Base-by-base conservation (phyloP, 1,140 invertebrate species). In the Nylanderia fulva region DNA sequence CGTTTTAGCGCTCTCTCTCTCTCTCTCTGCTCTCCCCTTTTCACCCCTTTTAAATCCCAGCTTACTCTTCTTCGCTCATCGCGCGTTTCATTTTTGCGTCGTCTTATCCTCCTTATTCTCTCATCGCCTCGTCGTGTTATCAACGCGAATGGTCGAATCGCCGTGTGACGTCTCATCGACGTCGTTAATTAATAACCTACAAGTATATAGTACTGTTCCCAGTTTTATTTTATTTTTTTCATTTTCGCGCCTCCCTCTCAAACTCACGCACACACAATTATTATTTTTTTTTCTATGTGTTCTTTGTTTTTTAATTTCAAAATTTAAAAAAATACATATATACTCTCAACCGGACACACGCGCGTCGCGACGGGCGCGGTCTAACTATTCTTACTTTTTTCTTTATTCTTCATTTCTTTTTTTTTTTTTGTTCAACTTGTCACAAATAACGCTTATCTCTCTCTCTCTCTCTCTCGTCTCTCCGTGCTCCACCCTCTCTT, bases 321-420 rank as follows among this genome's bases (percentile, higher is more conserved):
- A 94, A 94, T 94, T 94, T 95, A 94, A 94, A 95, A 95, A 94
- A 95, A 95, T 95, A 95, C 93, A 94, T 94, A 92, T 93, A 93
- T 93, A 93, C 90, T 94, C 88, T 94, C 92, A 93, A 95, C 91
- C 90, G 90, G 88, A 92, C 86, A 92, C 86, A 84, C 91, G 88
- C 91, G 90, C 88, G 85, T 36, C 66, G 86, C 82, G 64, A 71
- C 69, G 45, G 77, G 52, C 58, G 86, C 88, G 85, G 80, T 79
- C 84, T 87, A 90, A 90, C 82, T 90, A 90, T 84, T 83, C 75
- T 76, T 80, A 76, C 79, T 72, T 45, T 54, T 71, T 68, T 83
- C 6, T 66, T n/a, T 87, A 84, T 86, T 86, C 88, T 75, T 90
- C 52, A 58, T 72, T 90, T 90, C 92, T 90, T 93, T 93, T 91